Percentiles rank a stretch among this genome's conserved stretches.
Conservation (phyloP, 1,140 invertebrate genomes). For the Heterodera carotae region DNA sequence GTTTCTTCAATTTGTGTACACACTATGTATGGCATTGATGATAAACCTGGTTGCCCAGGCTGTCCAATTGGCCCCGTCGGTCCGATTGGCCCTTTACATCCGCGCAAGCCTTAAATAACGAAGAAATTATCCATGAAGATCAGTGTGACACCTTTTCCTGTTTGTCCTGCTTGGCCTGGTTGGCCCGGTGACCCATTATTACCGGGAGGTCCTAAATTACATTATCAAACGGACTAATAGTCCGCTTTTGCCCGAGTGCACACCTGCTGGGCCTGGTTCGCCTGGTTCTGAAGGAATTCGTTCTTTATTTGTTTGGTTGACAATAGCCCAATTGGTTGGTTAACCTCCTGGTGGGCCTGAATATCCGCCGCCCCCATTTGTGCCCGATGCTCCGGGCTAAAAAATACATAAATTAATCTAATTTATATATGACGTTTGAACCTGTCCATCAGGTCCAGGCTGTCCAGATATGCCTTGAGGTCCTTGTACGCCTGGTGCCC, state of each 20-base stretch:
- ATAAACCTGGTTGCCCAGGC: conserved; percentile 1
- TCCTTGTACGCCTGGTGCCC: neutral
- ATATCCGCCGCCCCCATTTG: neutral
- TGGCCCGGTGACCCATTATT: neutral
- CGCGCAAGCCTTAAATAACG: neutral
- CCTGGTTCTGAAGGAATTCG: conserved; percentile 1
- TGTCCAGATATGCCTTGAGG: neutral
- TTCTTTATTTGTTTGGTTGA: neutral
- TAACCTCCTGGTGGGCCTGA: neutral
- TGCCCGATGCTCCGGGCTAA: neutral
- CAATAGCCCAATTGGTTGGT: neutral
- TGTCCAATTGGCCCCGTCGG: neutral
- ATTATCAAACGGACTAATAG: neutral
- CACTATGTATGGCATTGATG: no score
- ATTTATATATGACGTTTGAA: neutral
- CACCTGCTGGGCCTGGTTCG: neutral
- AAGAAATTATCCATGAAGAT: no score
- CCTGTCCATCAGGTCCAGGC: conserved; percentile 4
- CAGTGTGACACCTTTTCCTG: neutral
- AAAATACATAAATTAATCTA: neutral
- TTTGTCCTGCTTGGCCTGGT: conserved; percentile 9
- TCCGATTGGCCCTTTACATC: neutral
- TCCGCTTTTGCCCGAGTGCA: neutral
- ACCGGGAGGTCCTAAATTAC: neutral
- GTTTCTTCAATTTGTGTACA: neutral